A percentile compares a stretch with the other conserved stretches of the same genome.
Evolutionary conservation across 1,140 invertebrate genomes (phyloP).

Genomic region (Drosophila rufa): DNA sequence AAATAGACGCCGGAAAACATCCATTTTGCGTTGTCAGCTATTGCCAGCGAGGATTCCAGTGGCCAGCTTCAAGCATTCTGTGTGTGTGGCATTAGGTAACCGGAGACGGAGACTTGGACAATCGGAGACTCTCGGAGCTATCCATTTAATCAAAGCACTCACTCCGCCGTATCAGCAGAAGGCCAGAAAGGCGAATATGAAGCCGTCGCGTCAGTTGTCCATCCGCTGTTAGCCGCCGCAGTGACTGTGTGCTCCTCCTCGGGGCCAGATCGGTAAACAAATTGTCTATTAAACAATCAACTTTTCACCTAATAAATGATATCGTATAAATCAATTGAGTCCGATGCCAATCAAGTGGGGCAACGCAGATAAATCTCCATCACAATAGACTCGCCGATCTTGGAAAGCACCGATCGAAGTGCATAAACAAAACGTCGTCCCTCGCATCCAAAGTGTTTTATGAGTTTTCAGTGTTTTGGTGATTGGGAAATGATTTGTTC

Average conservation of each 20-base stretch:
- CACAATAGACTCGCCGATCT: constrained; percentile 48
- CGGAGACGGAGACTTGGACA: constrained; percentile 39
- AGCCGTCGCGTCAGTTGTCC: constrained; percentile 44
- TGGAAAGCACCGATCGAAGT: constrained; percentile 36
- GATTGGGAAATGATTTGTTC: constrained; percentile 34
- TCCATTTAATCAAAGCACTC: constrained; percentile 14
- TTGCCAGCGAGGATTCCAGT: constrained; percentile 22
- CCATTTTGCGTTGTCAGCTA: constrained; percentile 19
- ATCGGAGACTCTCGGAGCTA: constrained; percentile 15
- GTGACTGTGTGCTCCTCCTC: constrained; percentile 21
- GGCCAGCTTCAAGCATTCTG: constrained; percentile 11
- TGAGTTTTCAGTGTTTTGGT: constrained; percentile 48
- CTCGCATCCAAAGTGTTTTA: constrained; percentile 59
- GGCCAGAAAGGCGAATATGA: constrained; percentile 19
- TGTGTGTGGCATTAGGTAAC: constrained; percentile 70
- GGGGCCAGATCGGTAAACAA: constrained; percentile 58
- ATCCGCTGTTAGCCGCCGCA: constrained; percentile 21
- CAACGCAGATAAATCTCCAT: constrained; percentile 73
- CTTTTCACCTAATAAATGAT: constrained; percentile 78
- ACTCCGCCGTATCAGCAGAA: constrained; percentile 42
- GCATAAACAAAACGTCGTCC: constrained; percentile 37
- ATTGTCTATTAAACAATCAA: constrained; percentile 70
- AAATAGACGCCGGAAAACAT: constrained; percentile 30
- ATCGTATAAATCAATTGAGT: constrained; percentile 80
- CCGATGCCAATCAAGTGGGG: constrained; percentile 76